These are phyloP conservation scores for Unio pictorum DNA, from an alignment of 2,888 invertebrate genomes.

Conservation along the genomic window DNA sequence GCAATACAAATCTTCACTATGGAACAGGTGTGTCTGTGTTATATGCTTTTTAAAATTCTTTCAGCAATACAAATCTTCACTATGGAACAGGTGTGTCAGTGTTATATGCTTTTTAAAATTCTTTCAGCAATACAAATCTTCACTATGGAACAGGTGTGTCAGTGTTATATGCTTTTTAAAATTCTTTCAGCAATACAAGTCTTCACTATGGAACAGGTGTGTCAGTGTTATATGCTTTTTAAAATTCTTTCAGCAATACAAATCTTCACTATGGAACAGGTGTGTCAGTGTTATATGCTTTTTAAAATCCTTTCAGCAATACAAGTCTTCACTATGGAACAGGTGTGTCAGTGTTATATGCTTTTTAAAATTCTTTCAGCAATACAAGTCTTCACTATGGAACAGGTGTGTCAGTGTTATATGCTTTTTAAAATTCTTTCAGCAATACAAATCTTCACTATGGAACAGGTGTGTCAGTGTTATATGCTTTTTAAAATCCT, in stretches of 20 bases:
- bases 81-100: conserved; percentile 86
- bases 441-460: conserved; percentile 88
- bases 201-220: conserved; percentile 92
- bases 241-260: conserved; percentile 75
- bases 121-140: conserved; percentile 80
- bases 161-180: conserved; percentile 65
- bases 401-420: conserved; percentile 80
- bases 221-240: conserved; percentile 71
- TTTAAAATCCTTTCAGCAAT: conserved; percentile 73
- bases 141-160: conserved; percentile 89
- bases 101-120: not conserved
- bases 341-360: conserved; percentile 78
- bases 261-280: conserved; percentile 91
- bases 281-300: conserved; percentile 74
- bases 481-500: conserved; percentile 2
- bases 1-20: conserved; percentile 88
- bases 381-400: conserved; percentile 90
- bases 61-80: conserved; percentile 84
- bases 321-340: conserved; percentile 88
- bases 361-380: conserved; percentile 38
- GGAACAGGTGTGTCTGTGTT: conserved; percentile 82
- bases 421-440: conserved; percentile 12
- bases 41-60: conserved; percentile 6
- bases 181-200: conserved; percentile 76
- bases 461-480: conserved; percentile 82